These are phyloP conservation scores for Chrysolina haemoptera DNA, from an alignment of 2,888 invertebrate genomes.

Conservation along the genomic window DNA sequence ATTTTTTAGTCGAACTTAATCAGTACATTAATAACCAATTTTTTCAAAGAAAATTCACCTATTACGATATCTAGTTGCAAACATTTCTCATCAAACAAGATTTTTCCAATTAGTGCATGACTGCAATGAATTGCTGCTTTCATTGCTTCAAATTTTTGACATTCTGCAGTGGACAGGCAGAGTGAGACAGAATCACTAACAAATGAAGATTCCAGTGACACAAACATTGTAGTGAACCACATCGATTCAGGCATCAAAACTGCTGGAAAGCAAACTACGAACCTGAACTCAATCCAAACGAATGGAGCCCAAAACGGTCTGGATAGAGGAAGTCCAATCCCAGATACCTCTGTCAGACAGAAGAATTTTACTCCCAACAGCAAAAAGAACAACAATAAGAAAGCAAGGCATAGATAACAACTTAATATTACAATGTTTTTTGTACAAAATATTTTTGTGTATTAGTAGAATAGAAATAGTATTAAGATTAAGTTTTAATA, in stretches of 20 bases:
- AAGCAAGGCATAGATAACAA: conserved; percentile 84
- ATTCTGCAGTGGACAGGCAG: conserved; percentile 80
- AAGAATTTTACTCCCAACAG: conserved; percentile 73
- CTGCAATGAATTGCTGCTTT: not conserved
- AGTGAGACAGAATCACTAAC: conserved; percentile 92
- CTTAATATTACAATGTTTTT: not conserved
- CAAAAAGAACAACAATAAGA: conserved; percentile 86
- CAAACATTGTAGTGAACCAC: conserved; percentile 70
- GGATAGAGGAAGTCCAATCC: conserved; percentile 70
- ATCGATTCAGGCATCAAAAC: conserved; percentile 65
- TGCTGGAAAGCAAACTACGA: conserved; percentile 67
- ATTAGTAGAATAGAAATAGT: not conserved
- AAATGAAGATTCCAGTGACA: conserved; percentile 81
- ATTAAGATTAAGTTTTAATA: not conserved
- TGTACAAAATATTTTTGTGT: not conserved
- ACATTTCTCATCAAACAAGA: too few relatives aligned
- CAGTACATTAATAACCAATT: too few relatives aligned
- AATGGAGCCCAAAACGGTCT: conserved; percentile 67
- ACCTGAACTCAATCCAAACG: conserved; percentile 56
- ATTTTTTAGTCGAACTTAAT: too few relatives aligned
- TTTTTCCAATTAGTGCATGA: conserved; percentile 1
- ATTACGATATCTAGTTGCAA: too few relatives aligned
- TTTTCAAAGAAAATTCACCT: too few relatives aligned
- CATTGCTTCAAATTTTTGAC: conserved; percentile 9
- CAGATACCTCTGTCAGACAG: conserved; percentile 79